Base-by-base conservation (phyloP, 2,888 invertebrate species). In the Mystacides longicornis region DNA sequence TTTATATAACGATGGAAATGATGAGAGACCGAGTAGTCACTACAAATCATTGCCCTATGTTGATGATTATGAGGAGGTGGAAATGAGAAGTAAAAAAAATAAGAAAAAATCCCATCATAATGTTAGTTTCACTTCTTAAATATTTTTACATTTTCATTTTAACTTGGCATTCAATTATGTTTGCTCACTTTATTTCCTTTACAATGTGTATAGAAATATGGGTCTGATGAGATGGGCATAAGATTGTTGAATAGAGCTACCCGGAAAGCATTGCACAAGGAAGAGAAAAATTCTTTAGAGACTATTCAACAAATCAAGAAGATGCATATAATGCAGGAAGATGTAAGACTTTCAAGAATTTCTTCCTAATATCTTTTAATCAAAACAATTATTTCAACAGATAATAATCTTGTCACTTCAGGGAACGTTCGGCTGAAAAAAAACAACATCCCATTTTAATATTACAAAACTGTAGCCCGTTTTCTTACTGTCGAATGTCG, bases 231-330 rank as follows among this genome's bases (percentile, higher is more conserved):
- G 11, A 16, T 47, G 11, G 48, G 49, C 11, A 31, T 51, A 19
- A 48, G 52, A 23, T 20, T 55, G 14, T 19, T 58, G 5, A 53
- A 58, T 14, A 55, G 23, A 43, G 53, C 55, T 9, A 51, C 43
- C 3, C 23, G 51, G n/a, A 56, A 55, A 49, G 46, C 53, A 9
- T 18, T 58, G 11, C 23, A 48, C 16, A 53, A 55, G 22, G 51
- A 53, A 33, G 58, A 56, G 23, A 50, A 52, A 50, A 53, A 47
- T 46, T 58, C 55, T 7, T 16, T 53, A 14, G 49, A 55, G 42
- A 52, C 55, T 3, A 52, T 58, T 47, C 52, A 50, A 33, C n/a
- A 58, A 37, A 49, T 55, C 22, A 52, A 55, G 53, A 52, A 49
- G n/a, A 42, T 51, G 23, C 37, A 55, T 11, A 52, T 27, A 45